Percentiles rank a stretch among this genome's conserved stretches.
Evolutionary conservation across 2,888 invertebrate species (phyloP).

Genomic region (Mesoligia furuncula): DNA sequence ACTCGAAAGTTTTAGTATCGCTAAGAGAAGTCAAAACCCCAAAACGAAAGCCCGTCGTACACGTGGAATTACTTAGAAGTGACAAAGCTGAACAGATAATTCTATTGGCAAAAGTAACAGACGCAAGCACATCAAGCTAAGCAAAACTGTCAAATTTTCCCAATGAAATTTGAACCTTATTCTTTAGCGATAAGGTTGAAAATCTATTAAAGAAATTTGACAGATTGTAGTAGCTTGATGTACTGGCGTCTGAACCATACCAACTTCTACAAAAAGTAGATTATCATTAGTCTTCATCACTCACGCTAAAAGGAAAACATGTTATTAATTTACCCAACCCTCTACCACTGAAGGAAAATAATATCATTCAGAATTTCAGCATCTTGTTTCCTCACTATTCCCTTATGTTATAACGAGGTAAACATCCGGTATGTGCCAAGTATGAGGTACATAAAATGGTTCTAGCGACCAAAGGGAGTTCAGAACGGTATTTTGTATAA

Average conservation of each 20-base stretch:
- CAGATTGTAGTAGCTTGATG: too few relatives aligned
- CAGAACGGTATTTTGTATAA: too few relatives aligned
- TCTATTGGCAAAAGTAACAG: constrained; percentile 20
- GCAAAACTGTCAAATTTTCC: too few relatives aligned
- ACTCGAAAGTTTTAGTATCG: neutral
- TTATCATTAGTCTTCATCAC: constrained; percentile 28
- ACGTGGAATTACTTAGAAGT: neutral
- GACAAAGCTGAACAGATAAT: neutral
- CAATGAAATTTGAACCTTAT: too few relatives aligned
- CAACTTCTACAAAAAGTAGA: constrained; percentile 30
- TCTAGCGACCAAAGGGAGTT: too few relatives aligned
- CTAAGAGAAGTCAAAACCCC: neutral
- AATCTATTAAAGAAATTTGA: too few relatives aligned
- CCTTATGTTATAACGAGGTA: constrained; percentile 33
- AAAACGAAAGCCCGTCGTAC: neutral
- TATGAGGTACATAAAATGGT: constrained; percentile 1
- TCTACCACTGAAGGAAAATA: constrained; percentile 23
- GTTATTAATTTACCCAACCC: constrained; percentile 48
- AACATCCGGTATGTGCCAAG: constrained; percentile 27
- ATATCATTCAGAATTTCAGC: constrained; percentile 35
- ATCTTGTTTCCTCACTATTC: constrained; percentile 47
- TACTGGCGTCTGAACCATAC: neutral
- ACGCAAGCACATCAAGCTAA: too few relatives aligned
- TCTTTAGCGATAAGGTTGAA: too few relatives aligned
- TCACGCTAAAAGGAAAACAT: constrained; percentile 36